Base-by-base conservation (phyloP, 2,113 vertebrate genomes). In the Riparia riparia region DNA sequence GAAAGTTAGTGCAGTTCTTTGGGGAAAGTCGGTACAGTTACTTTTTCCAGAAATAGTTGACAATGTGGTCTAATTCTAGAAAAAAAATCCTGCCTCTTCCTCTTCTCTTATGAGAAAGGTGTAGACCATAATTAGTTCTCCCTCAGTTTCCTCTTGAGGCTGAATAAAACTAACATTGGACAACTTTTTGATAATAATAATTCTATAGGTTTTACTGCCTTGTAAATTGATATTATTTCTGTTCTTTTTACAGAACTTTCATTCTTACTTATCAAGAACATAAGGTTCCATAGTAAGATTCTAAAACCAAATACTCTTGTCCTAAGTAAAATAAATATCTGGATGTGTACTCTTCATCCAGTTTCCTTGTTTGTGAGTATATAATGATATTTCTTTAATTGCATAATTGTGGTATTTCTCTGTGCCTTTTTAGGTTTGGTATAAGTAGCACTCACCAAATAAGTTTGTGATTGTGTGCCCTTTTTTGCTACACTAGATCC, bases 21-120 rank as follows among this genome's bases (percentile, higher is more conserved):
- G 37, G 94, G 94, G 57, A 50, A 96, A 96, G 98, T 98, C 96
- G 95, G 95, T 97, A 96, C 32, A 82, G 69, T 74, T 37, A 37
- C 37, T 37, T 37, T 37, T 37, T 37, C 37, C 37, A 37, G 37
- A 37, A 37, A 37, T 37, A 37, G 37, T 9, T 37, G 37, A 37
- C 37, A 37, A 9, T 37, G 82, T 65, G 65, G 78, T 76, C 82
- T 32, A 6, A 98, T 97, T 96, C 93, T 97, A 93, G 95, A 97
- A 98, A 97, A 73, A n/a, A 15, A 19, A 96, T 94, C 94, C 81
- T 89, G 95, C 39, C 10, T 2, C 5, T 12, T 58, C 22, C 2
- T 11, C 37, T 65, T 51, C 18, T 37, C 15, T 24, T 39, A 6
- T 6, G 22, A 45, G 37, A 32, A 66, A 45, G 6, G 19, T 58